phyloP scores from a whole-genome alignment of 2,797 vertebrate genomes.

The Columba guinea region DNA sequence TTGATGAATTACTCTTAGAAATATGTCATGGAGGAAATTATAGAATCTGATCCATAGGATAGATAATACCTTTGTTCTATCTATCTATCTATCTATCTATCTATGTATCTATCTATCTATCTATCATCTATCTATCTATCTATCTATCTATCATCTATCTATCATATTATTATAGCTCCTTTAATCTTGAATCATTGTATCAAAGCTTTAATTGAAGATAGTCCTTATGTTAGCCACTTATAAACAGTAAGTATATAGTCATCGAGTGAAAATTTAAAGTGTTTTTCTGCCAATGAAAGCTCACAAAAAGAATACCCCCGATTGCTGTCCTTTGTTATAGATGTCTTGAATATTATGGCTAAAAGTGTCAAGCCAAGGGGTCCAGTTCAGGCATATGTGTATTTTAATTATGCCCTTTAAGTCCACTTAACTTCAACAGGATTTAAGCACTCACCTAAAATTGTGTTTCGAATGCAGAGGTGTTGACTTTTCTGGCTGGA shows the following conservation, averaged over 20 bases:
- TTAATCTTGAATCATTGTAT: not conserved
- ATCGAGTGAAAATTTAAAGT: not conserved
- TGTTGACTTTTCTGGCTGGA: not conserved
- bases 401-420: not conserved
- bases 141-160: not conserved
- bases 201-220: not conserved
- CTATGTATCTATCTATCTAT: not conserved
- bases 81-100: not conserved
- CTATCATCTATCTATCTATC: not conserved
- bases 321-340: accelerated
- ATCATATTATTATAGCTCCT: not conserved
- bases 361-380: not conserved
- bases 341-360: not conserved
- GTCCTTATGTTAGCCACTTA: not conserved
- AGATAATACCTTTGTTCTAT: not conserved
- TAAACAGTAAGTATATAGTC: not conserved
- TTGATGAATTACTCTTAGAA: not conserved
- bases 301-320: accelerated
- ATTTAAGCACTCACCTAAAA: not conserved
- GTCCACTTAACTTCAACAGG: not conserved
- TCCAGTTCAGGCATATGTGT: not conserved
- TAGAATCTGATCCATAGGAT: not conserved
- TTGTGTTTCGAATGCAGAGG: not conserved
- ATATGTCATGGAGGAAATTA: not conserved
- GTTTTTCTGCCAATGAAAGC: not conserved